These are phyloP conservation scores for Chymomyza fuscimana DNA, from an alignment of 2,888 invertebrate genomes.

Conservation along the genomic window DNA sequence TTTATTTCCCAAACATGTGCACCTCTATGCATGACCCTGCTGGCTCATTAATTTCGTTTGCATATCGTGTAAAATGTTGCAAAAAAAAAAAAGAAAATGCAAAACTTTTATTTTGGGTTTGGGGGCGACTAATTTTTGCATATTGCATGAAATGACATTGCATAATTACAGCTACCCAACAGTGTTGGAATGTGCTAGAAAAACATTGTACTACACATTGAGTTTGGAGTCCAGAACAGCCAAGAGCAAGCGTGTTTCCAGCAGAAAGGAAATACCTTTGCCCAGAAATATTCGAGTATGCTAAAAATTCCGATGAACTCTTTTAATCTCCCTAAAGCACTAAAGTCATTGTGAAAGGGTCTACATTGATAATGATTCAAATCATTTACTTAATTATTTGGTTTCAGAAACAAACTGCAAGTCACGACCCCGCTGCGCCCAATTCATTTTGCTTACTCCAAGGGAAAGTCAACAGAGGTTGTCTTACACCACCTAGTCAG, in stretches of 20 bases:
- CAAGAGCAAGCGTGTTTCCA: not conserved
- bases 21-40: constrained; percentile 13
- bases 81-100: not conserved
- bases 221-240: not conserved
- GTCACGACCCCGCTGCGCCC: too few relatives aligned
- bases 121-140: constrained; percentile 9
- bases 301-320: too few relatives aligned
- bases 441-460: too few relatives aligned
- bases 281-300: too few relatives aligned
- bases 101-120: constrained; percentile 13
- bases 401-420: too few relatives aligned
- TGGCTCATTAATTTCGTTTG: constrained; percentile 47
- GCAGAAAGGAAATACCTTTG: too few relatives aligned
- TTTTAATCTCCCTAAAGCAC: too few relatives aligned
- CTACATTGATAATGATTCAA: too few relatives aligned
- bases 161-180: constrained; percentile 21
- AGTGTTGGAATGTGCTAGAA: constrained; percentile 1
- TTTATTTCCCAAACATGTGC: not conserved
- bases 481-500: too few relatives aligned
- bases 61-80: constrained; percentile 3
- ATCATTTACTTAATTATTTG: too few relatives aligned
- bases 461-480: too few relatives aligned
- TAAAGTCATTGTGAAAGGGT: too few relatives aligned
- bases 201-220: not conserved
- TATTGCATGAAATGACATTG: constrained; percentile 5